Conservation (phyloP, 2,888 invertebrate genomes). For the Mycalesis mineus region DNA sequence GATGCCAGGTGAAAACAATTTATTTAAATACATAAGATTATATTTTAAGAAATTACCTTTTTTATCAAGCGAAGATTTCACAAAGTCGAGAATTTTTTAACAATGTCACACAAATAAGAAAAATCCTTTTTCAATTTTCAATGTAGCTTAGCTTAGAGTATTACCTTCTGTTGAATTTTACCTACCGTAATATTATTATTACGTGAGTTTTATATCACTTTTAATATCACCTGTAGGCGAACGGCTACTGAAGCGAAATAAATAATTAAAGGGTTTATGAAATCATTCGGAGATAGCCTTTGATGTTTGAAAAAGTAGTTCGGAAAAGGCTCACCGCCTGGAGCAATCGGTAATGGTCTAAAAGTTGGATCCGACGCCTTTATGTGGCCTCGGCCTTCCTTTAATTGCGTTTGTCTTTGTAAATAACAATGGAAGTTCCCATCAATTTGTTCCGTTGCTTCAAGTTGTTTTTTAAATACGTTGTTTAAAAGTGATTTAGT, state of each 20-base stretch:
- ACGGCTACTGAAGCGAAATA: not conserved
- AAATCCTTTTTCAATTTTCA: no score
- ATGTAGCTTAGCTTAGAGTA: no score
- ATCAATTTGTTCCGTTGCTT: constrained; percentile 6
- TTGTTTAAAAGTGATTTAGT: no score
- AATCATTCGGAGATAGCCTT: constrained; percentile 9
- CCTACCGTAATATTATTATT: no score
- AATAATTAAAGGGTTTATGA: constrained; percentile 4
- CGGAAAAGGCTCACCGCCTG: not conserved
- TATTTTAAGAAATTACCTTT: no score
- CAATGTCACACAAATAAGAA: no score
- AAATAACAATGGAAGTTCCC: constrained; percentile 12
- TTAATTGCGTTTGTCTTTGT: constrained; percentile 29
- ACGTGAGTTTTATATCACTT: no score
- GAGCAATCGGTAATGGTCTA: constrained; percentile 16
- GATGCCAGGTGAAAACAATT: constrained; percentile 84
- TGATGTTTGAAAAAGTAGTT: constrained; percentile 12
- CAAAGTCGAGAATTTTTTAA: no score
- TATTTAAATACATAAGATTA: no score
- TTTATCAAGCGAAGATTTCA: no score
- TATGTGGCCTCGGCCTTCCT: constrained; percentile 11
- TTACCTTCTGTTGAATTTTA: no score
- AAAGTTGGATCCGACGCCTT: constrained; percentile 15
- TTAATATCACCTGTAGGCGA: not conserved
- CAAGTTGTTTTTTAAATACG: no score